These are phyloP conservation scores for Isoperla grammatica DNA, from an alignment of 2,888 invertebrate genomes.

Conservation along the genomic window DNA sequence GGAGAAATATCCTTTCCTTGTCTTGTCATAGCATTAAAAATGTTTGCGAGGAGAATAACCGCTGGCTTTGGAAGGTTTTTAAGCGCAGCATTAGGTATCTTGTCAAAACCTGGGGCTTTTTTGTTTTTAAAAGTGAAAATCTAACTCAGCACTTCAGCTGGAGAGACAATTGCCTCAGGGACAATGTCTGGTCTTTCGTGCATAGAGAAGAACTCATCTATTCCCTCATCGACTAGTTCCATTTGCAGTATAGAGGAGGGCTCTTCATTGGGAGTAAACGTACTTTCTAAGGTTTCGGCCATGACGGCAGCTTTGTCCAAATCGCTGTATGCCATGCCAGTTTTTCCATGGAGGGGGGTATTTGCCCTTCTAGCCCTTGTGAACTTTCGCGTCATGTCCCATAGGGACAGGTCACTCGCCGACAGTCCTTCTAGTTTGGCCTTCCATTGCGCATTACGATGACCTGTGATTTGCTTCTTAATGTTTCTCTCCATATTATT, in stretches of 20 bases:
- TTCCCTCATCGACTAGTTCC: no score
- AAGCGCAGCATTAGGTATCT: constrained; percentile 21
- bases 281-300: no score
- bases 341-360: no score
- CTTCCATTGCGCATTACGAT: no score
- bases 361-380: background rate
- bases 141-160: background rate
- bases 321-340: no score
- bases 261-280: background rate
- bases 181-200: background rate
- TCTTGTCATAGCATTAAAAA: no score
- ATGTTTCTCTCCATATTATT: no score
- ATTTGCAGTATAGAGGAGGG: background rate
- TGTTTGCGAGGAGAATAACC: constrained; percentile 4
- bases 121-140: background rate
- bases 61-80: constrained; percentile 30
- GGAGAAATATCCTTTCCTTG: no score
- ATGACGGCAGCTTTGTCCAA: no score
- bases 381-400: background rate
- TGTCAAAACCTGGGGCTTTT: background rate
- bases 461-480: no score
- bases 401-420: background rate
- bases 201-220: background rate
- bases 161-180: no score
- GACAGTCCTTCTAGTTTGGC: no score